Conservation (phyloP, 2,888 invertebrate species). For the Drosophila monieri region DNA sequence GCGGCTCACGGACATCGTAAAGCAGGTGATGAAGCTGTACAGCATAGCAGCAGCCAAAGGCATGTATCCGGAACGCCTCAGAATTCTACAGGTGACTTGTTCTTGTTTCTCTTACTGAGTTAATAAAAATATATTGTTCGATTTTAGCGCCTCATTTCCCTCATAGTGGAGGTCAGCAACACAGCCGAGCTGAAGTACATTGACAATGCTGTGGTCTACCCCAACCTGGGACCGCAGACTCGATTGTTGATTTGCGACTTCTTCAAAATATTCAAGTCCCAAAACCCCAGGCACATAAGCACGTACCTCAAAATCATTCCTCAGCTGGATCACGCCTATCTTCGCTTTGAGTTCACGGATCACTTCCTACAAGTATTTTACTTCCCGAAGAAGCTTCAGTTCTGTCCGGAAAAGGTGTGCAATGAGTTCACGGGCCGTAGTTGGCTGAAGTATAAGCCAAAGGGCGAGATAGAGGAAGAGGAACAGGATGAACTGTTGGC, state of each 20-base stretch:
- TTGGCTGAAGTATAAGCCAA: slow-evolving; percentile 75
- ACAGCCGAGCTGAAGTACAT: slow-evolving; percentile 75
- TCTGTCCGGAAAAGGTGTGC: slow-evolving; percentile 76
- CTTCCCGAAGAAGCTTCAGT: slow-evolving; percentile 55
- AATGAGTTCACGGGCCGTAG: slow-evolving; percentile 73
- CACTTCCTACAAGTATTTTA: slow-evolving; percentile 76
- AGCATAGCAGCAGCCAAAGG: slow-evolving; percentile 68
- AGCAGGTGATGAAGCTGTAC: slow-evolving; percentile 73
- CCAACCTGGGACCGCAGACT: slow-evolving; percentile 71
- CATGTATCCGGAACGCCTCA: slow-evolving; percentile 59
- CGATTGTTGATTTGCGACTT: slow-evolving; percentile 71
- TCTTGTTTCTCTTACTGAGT: too few species aligned
- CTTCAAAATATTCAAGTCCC: slow-evolving; percentile 74
- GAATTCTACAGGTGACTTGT: slow-evolving; percentile 73
- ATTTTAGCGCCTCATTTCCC: slow-evolving; percentile 75
- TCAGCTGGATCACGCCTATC: slow-evolving; percentile 72
- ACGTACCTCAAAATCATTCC: slow-evolving; percentile 74
- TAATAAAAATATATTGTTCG: neutral
- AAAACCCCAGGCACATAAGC: slow-evolving; percentile 63
- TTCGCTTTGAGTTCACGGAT: slow-evolving; percentile 79
- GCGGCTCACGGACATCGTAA: slow-evolving; percentile 68
- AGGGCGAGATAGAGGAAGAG: slow-evolving; percentile 44
- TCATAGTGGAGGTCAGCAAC: slow-evolving; percentile 80
- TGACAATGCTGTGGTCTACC: slow-evolving; percentile 72
- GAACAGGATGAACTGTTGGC: slow-evolving; percentile 57